phyloP scores from a whole-genome alignment of 2,888 invertebrate species.

The Dysmachus trigonus region DNA sequence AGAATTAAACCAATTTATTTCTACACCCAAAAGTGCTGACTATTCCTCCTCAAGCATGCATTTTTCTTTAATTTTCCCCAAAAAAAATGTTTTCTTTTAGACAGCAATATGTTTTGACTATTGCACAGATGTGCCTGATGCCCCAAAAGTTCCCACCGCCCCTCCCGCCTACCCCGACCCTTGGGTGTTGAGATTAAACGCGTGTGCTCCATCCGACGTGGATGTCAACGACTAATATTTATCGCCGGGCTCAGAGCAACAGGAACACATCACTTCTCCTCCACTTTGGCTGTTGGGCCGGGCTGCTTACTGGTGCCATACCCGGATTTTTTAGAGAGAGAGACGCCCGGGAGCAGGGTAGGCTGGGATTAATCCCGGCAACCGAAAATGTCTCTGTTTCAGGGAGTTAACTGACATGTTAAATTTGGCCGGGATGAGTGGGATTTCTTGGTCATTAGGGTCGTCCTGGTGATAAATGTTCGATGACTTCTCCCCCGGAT shows the following conservation, averaged over 20 bases:
- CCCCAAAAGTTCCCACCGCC: neutral
- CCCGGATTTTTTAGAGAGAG: neutral
- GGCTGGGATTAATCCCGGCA: slow-evolving; percentile 8
- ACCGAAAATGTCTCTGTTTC: slow-evolving; percentile 26
- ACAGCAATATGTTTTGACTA: neutral
- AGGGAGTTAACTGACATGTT: slow-evolving; percentile 30
- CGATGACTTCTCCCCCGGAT: slow-evolving; percentile 5
- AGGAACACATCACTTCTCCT: slow-evolving; percentile 21
- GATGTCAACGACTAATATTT: slow-evolving; percentile 22
- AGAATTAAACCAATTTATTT: neutral
- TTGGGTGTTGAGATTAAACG: neutral
- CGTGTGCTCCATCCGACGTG: slow-evolving; percentile 5
- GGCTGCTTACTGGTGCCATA: neutral
- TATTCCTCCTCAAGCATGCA: no score
- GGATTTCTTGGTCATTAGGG: slow-evolving; percentile 37
- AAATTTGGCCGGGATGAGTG: slow-evolving; percentile 29
- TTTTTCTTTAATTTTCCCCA: neutral
- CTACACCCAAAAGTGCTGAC: neutral
- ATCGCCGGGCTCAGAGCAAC: slow-evolving; percentile 8
- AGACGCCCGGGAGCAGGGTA: neutral
- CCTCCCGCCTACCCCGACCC: neutral
- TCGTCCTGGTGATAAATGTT: slow-evolving; percentile 24
- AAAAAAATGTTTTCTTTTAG: neutral
- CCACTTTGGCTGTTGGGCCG: neutral
- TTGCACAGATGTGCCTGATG: slow-evolving; percentile 14